Conservation (phyloP, 2,113 vertebrate genomes). For the Beaufortia kweichowensis region DNA sequence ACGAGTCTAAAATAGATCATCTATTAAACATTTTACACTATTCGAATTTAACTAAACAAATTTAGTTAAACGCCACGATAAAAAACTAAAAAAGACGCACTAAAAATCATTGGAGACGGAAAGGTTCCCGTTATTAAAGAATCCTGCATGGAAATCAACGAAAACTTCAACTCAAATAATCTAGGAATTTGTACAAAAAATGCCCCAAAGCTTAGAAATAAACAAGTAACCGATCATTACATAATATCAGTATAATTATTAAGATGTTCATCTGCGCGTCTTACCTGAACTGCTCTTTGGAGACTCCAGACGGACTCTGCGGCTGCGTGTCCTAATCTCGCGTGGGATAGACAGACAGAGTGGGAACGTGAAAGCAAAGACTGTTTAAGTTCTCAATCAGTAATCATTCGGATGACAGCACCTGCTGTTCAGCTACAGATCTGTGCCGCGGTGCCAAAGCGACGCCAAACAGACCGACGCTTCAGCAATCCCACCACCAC, state of each 20-base stretch:
- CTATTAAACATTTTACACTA: too few relatives aligned
- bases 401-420: conserved; percentile 12
- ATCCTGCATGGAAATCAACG: too few relatives aligned
- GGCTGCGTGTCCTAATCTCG: not conserved
- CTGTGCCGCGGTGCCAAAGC: conserved; percentile 2
- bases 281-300: not conserved
- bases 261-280: not conserved
- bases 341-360: not conserved
- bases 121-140: too few relatives aligned
- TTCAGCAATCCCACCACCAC: not conserved
- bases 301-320: not conserved
- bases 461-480: not conserved
- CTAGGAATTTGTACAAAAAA: not conserved
- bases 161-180: too few relatives aligned
- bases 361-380: conserved; percentile 14
- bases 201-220: too few relatives aligned
- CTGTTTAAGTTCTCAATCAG: conserved; percentile 12
- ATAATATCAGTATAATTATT: too few relatives aligned
- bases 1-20: too few relatives aligned
- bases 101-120: too few relatives aligned
- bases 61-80: too few relatives aligned
- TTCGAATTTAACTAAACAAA: too few relatives aligned
- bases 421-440: conserved; percentile 3
- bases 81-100: too few relatives aligned
- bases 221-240: too few relatives aligned